phyloP scores from a whole-genome alignment of 2,113 vertebrate species.

The Eonycteris spelaea region DNA sequence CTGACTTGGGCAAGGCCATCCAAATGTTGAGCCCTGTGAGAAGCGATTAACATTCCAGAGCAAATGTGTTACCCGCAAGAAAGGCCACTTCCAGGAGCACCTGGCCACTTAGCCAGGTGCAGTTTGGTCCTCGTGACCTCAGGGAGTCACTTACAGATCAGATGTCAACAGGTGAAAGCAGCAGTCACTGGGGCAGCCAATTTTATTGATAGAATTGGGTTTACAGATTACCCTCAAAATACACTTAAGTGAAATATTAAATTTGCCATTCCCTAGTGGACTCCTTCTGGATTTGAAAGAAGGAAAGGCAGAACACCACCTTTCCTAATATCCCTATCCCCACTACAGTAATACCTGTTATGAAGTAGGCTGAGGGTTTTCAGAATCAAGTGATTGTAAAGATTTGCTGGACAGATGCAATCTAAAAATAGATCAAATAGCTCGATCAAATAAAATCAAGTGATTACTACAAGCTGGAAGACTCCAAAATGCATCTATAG shows the following conservation, averaged over 20 bases:
- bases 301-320: background rate
- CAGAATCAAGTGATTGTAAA: background rate
- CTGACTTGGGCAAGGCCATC: background rate
- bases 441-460: background rate
- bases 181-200: slow-evolving; percentile 17
- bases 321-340: background rate
- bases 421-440: background rate
- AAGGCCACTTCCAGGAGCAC: slow-evolving; percentile 53
- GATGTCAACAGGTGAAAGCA: slow-evolving; percentile 54
- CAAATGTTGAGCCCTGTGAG: slow-evolving; percentile 23
- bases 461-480: background rate
- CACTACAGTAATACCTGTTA: background rate
- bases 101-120: slow-evolving; percentile 61
- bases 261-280: background rate
- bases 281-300: slow-evolving; percentile 13
- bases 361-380: background rate
- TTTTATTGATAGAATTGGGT: slow-evolving; percentile 54
- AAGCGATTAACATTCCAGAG: slow-evolving; percentile 65
- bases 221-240: slow-evolving; percentile 56
- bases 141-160: slow-evolving; percentile 40
- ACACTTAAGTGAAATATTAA: slow-evolving; percentile 46
- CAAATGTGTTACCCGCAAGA: slow-evolving; percentile 56
- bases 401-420: background rate
- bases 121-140: slow-evolving; percentile 42
- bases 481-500: background rate